phyloP scores from a whole-genome alignment of 2,888 invertebrate species.

The Hirtodrosophila histrioides region DNA sequence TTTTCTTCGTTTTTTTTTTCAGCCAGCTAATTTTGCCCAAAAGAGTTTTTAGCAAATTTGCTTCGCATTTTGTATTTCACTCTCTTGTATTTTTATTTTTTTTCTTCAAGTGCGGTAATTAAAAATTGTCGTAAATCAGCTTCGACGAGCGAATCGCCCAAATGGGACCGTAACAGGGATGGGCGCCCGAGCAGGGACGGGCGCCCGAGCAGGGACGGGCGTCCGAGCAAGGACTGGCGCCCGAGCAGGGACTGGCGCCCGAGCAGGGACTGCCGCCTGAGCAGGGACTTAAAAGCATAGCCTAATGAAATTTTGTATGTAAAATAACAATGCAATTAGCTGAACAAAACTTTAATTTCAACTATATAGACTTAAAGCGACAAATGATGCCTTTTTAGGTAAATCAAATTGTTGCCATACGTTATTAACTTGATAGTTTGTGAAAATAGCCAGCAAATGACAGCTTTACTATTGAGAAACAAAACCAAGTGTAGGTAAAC shows the following conservation, averaged over 20 bases:
- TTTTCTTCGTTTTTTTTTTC: constrained; percentile 56
- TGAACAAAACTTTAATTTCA: constrained; percentile 2
- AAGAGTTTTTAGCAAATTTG: constrained; percentile 56
- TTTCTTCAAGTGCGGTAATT: constrained; percentile 53
- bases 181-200: neutral
- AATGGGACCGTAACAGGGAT: constrained; percentile 6
- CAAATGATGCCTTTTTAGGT: too few species aligned
- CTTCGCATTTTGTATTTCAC: constrained; percentile 8
- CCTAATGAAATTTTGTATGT: constrained; percentile 23
- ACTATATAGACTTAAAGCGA: neutral
- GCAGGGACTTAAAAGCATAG: constrained; percentile 10
- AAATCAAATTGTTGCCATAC: too few species aligned
- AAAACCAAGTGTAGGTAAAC: too few species aligned
- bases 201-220: neutral
- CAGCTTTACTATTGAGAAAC: too few species aligned
- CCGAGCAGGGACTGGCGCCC: too few species aligned
- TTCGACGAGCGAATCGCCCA: constrained; percentile 29
- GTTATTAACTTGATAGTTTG: too few species aligned
- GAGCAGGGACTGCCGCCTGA: neutral
- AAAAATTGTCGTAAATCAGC: constrained; percentile 62
- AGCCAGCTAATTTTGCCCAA: constrained; percentile 22
- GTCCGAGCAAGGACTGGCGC: neutral
- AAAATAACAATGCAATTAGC: constrained; percentile 17
- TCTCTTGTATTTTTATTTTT: constrained; percentile 12
- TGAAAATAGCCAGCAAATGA: too few species aligned